A percentile compares a stretch with the other conserved stretches of the same genome.
phyloP scores from a whole-genome alignment of 2,888 invertebrate genomes.

The Pseudoips prasinana region DNA sequence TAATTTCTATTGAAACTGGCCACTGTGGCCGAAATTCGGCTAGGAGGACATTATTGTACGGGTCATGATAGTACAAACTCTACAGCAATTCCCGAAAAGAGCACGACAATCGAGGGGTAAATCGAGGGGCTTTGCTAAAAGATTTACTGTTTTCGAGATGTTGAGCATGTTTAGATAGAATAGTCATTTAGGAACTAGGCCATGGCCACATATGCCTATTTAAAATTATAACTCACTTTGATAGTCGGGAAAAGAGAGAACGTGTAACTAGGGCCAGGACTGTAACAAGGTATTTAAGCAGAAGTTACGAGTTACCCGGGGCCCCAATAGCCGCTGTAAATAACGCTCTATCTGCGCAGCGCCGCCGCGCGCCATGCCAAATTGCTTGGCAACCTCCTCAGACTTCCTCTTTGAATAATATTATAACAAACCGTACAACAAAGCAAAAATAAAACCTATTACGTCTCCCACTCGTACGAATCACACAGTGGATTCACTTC shows the following conservation, averaged over 20 bases:
- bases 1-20: too few species aligned
- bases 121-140: too few species aligned
- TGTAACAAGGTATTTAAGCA: slow-evolving; percentile 72
- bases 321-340: slow-evolving; percentile 68
- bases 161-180: too few species aligned
- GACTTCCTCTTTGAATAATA: slow-evolving; percentile 76
- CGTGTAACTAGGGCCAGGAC: slow-evolving; percentile 42
- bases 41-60: too few species aligned
- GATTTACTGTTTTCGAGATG: too few species aligned
- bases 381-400: slow-evolving; percentile 76
- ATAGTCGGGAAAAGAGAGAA: slow-evolving; percentile 40
- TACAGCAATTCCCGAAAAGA: too few species aligned
- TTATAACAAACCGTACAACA: slow-evolving; percentile 67
- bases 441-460: slow-evolving; percentile 60
- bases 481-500: slow-evolving; percentile 15
- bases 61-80: too few species aligned
- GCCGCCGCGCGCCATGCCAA: slow-evolving; percentile 66
- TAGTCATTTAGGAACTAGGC: too few species aligned
- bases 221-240: too few species aligned
- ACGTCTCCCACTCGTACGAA: slow-evolving; percentile 32
- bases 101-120: too few species aligned
- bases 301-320: slow-evolving; percentile 65
- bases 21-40: too few species aligned
- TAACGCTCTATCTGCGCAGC: slow-evolving; percentile 68
- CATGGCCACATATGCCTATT: too few species aligned